A percentile compares a stretch with the other conserved stretches of the same genome.
These are phyloP conservation scores for Penaeus japonicus DNA, from an alignment of 1,140 invertebrate species.

Conservation along the genomic window DNA sequence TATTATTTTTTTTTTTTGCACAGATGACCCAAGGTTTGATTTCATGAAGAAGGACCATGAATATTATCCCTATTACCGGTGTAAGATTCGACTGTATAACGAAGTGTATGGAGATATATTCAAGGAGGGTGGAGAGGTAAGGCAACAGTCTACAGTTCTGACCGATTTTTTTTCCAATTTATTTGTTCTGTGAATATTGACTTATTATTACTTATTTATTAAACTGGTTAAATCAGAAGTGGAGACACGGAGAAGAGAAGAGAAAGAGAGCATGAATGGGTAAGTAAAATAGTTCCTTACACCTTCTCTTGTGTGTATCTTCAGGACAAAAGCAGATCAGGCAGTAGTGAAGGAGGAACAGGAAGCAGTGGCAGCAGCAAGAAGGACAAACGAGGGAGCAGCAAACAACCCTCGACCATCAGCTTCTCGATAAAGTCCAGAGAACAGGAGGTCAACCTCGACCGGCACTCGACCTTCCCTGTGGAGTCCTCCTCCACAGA, in stretches of 20 bases:
- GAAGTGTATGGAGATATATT: conserved; percentile 52
- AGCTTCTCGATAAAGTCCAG: conserved; percentile 65
- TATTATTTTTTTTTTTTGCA: conserved; percentile 1
- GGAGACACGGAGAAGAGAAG: too few species aligned
- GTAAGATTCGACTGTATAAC: conserved; percentile 58
- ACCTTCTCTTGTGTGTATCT: too few species aligned
- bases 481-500: conserved; percentile 63
- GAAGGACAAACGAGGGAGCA: conserved; percentile 26
- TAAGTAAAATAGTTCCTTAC: too few species aligned
- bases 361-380: neutral
- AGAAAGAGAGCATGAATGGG: too few species aligned
- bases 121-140: conserved; percentile 48
- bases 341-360: neutral
- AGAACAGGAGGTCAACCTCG: conserved; percentile 62
- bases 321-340: neutral
- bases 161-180: neutral
- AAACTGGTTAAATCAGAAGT: too few species aligned
- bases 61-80: conserved; percentile 78
- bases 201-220: too few species aligned
- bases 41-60: conserved; percentile 79
- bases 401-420: conserved; percentile 58
- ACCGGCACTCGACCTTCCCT: conserved; percentile 61
- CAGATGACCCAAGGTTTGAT: conserved; percentile 79
- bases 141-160: neutral
- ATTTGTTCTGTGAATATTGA: too few species aligned